phyloP scores from a whole-genome alignment of 2,797 vertebrate genomes.

The Ficedula albicollis region DNA sequence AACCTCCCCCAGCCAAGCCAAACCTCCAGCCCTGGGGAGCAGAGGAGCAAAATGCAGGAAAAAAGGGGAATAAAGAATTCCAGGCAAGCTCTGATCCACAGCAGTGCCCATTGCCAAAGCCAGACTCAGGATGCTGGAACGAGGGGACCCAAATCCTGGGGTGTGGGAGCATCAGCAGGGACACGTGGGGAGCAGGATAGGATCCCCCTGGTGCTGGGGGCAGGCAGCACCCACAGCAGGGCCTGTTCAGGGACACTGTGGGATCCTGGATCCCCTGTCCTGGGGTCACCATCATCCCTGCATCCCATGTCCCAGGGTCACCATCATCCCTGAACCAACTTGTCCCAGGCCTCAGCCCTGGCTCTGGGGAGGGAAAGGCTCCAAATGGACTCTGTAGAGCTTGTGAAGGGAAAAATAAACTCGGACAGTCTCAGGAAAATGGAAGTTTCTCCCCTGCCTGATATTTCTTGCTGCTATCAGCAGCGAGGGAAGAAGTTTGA shows the following conservation, averaged over 20 bases:
- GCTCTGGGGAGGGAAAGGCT: background rate
- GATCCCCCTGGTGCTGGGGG: background rate
- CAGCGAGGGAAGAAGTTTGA: background rate
- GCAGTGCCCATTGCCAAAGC: accelerated
- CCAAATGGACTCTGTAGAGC: accelerated
- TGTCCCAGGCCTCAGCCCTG: background rate
- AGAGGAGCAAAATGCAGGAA: background rate
- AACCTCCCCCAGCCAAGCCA: accelerated
- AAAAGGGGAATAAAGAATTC: accelerated
- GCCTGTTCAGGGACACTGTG: background rate
- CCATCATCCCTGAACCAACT: accelerated
- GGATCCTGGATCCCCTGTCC: accelerated
- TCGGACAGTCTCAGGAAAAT: accelerated
- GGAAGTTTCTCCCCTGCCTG: background rate
- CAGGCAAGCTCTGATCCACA: background rate
- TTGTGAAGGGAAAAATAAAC: background rate
- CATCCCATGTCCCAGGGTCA: background rate
- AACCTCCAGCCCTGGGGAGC: background rate
- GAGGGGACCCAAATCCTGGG: background rate
- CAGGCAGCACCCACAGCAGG: accelerated
- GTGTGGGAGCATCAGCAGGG: background rate
- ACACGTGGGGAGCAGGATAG: accelerated
- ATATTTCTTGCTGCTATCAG: background rate
- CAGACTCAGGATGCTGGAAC: background rate
- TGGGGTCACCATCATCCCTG: background rate